Evolutionary conservation across 2,888 invertebrate species (phyloP).

Genomic region (Syrphus vitripennis): DNA sequence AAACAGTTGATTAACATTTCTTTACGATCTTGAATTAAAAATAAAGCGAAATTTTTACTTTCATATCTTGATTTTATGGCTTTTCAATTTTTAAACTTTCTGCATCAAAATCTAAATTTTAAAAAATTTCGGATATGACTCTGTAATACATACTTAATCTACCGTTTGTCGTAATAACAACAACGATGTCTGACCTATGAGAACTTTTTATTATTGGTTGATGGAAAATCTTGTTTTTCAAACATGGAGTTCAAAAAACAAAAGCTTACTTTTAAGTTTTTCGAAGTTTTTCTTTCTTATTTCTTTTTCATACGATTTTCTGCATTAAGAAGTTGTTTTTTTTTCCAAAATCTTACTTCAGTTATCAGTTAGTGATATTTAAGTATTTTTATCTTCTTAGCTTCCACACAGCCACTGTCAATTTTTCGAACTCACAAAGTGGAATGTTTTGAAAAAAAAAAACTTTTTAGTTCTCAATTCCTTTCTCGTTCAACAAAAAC

Average conservation of each 20-base stretch:
- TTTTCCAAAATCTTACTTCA: background rate
- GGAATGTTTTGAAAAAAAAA: conserved; percentile 45
- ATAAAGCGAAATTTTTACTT: too few species aligned
- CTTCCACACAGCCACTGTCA: conserved; percentile 30
- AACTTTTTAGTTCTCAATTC: conserved; percentile 36
- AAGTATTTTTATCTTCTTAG: conserved; percentile 1
- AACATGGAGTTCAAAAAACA: background rate
- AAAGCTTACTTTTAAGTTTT: background rate
- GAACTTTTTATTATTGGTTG: too few species aligned
- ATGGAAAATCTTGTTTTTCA: too few species aligned
- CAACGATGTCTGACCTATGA: too few species aligned
- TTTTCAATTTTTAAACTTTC: too few species aligned
- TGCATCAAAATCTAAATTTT: too few species aligned
- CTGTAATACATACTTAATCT: too few species aligned
- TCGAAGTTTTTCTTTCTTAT: background rate
- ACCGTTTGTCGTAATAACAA: too few species aligned
- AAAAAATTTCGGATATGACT: too few species aligned
- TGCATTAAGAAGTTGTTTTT: background rate
- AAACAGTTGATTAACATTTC: too few species aligned
- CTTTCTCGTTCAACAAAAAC: conserved; percentile 28
- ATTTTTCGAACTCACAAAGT: conserved; percentile 40
- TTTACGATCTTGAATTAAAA: too few species aligned
- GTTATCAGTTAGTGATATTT: background rate
- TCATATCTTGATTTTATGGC: too few species aligned
- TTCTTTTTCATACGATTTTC: background rate